These are phyloP conservation scores for Prolemur simus DNA, from an alignment of 2,113 vertebrate genomes.

Conservation along the genomic window DNA sequence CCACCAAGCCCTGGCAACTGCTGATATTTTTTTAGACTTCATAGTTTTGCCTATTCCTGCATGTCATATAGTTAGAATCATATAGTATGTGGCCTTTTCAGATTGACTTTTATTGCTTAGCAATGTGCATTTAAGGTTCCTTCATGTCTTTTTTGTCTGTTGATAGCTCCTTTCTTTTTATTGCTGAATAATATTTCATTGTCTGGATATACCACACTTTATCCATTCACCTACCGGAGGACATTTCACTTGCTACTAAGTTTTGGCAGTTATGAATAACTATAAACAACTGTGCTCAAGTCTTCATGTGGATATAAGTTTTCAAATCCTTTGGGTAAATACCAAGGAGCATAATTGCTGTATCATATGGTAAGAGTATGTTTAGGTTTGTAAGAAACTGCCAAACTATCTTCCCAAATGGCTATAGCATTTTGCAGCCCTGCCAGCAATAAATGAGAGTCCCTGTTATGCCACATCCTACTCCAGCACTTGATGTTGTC, in stretches of 20 bases:
- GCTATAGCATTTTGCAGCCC: not conserved
- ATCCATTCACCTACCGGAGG: not conserved
- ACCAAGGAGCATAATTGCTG: not conserved
- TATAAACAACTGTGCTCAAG: not conserved
- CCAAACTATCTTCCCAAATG: not conserved
- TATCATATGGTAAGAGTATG: not conserved
- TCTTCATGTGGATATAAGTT: not conserved
- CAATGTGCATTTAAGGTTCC: not conserved
- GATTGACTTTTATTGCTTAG: not conserved
- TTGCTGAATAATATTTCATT: not conserved
- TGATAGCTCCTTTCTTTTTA: not conserved
- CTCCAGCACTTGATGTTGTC: not conserved
- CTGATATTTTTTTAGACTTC: not conserved
- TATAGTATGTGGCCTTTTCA: not conserved
- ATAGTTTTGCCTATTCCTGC: not conserved
- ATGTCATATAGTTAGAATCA: not conserved
- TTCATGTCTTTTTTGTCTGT: not conserved
- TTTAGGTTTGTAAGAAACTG: not conserved
- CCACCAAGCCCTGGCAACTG: not conserved
- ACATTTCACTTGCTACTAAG: not conserved
- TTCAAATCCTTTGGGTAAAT: not conserved
- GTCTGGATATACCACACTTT: not conserved
- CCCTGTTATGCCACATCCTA: not conserved
- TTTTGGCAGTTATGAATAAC: not conserved
- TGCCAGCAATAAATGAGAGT: not conserved